phyloP scores from a whole-genome alignment of 2,888 invertebrate genomes.

The Atherix ibis region DNA sequence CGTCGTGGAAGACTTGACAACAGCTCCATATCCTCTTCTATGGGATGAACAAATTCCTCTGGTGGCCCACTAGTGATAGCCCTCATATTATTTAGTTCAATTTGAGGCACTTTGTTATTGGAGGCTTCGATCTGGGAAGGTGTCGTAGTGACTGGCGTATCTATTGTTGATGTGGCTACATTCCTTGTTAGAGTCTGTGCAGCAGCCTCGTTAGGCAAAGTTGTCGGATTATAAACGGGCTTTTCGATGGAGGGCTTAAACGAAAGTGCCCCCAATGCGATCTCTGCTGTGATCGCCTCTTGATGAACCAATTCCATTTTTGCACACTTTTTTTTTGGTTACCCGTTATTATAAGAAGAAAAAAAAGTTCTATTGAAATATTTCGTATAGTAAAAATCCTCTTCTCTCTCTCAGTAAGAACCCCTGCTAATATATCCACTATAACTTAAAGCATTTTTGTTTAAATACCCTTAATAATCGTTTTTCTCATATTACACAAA shows the following conservation, averaged over 20 bases:
- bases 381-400: too few relatives aligned
- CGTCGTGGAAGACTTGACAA: conserved; percentile 29
- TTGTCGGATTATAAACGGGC: conserved; percentile 13
- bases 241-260: conserved; percentile 8
- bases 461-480: too few relatives aligned
- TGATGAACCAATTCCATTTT: conserved; percentile 11
- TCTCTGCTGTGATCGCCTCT: conserved; percentile 7
- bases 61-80: conserved; percentile 4
- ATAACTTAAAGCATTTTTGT: too few relatives aligned
- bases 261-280: conserved; percentile 9
- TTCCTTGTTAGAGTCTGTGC: too few relatives aligned
- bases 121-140: too few relatives aligned
- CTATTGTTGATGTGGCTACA: too few relatives aligned
- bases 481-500: too few relatives aligned
- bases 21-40: conserved; percentile 12
- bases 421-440: too few relatives aligned
- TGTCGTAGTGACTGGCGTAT: neutral
- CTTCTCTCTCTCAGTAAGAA: too few relatives aligned
- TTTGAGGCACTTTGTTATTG: conserved; percentile 1
- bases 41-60: conserved; percentile 6
- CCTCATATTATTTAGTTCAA: conserved; percentile 8
- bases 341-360: too few relatives aligned
- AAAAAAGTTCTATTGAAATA: too few relatives aligned
- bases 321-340: too few relatives aligned
- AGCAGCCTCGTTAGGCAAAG: conserved; percentile 4